Conservation (phyloP, 2,888 invertebrate genomes). For the Xanthorhoe spadicearia region DNA sequence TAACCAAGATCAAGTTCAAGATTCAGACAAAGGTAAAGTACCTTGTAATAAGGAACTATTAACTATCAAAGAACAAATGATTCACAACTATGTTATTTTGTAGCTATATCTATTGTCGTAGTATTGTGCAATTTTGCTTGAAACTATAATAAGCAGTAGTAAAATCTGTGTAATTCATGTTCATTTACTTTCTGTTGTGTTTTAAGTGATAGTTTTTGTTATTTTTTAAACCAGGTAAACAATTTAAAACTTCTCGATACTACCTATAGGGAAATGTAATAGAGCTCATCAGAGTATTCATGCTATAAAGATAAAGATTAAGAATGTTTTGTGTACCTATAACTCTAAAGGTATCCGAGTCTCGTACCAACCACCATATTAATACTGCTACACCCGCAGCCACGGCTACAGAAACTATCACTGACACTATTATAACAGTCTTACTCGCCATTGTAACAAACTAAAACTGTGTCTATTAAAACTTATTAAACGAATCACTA, state of each 20-base stretch:
- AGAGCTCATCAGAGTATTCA: background rate
- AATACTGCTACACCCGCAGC: slow-evolving; percentile 55
- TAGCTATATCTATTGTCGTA: too few relatives aligned
- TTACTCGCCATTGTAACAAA: slow-evolving; percentile 45
- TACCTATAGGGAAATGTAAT: background rate
- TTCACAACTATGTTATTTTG: too few relatives aligned
- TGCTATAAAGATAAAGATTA: background rate
- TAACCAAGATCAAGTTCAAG: too few relatives aligned
- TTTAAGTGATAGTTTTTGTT: too few relatives aligned
- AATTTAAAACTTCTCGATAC: background rate
- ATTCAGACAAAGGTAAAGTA: too few relatives aligned
- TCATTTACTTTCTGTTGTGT: too few relatives aligned
- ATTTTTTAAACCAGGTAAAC: too few relatives aligned
- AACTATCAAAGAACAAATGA: too few relatives aligned
- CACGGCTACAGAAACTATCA: slow-evolving; percentile 43
- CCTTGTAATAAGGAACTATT: too few relatives aligned
- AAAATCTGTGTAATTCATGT: too few relatives aligned
- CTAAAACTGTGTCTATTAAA: slow-evolving; percentile 9
- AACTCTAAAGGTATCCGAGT: slow-evolving; percentile 28
- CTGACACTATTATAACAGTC: slow-evolving; percentile 48
- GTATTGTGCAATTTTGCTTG: too few relatives aligned
- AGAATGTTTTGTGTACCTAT: slow-evolving; percentile 16
- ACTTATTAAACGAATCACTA: background rate
- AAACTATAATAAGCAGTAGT: too few relatives aligned
- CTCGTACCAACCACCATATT: slow-evolving; percentile 59